These are phyloP conservation scores for Cabera pusaria DNA, from an alignment of 2,888 invertebrate genomes.

Conservation along the genomic window DNA sequence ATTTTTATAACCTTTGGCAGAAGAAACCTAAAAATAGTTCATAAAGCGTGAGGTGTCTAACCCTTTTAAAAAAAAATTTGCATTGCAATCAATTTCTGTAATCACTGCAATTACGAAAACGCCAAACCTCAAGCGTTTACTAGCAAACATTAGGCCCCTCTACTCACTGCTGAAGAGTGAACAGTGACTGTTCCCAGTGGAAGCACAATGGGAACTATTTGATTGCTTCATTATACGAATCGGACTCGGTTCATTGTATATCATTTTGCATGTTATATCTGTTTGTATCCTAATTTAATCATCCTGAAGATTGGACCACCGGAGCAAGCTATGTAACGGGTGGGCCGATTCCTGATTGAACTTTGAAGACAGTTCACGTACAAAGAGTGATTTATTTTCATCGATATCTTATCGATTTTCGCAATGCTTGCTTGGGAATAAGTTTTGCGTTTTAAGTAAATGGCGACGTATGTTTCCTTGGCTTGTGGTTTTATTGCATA, in stretches of 20 bases:
- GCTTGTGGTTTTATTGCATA: too few relatives aligned
- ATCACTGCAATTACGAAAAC: too few relatives aligned
- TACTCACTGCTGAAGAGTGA: too few relatives aligned
- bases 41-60: too few relatives aligned
- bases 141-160: too few relatives aligned
- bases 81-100: too few relatives aligned
- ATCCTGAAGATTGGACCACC: conserved; percentile 82
- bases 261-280: conserved; percentile 80
- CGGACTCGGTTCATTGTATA: conserved; percentile 74
- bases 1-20: too few relatives aligned
- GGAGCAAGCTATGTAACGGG: conserved; percentile 64
- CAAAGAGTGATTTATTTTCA: conserved; percentile 51
- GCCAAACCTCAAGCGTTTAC: too few relatives aligned
- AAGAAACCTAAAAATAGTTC: too few relatives aligned
- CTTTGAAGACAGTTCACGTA: conserved; percentile 57
- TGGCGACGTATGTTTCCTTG: too few relatives aligned
- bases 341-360: conserved; percentile 66
- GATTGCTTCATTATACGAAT: conserved; percentile 81
- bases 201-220: conserved; percentile 72
- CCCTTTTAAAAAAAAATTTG: too few relatives aligned
- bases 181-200: conserved; percentile 45
- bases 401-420: conserved; percentile 36
- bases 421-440: conserved; percentile 3
- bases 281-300: conserved; percentile 80
- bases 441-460: conserved; percentile 4